Conservation (phyloP, 2,888 invertebrate species). For the Drosophila aldrichi region DNA sequence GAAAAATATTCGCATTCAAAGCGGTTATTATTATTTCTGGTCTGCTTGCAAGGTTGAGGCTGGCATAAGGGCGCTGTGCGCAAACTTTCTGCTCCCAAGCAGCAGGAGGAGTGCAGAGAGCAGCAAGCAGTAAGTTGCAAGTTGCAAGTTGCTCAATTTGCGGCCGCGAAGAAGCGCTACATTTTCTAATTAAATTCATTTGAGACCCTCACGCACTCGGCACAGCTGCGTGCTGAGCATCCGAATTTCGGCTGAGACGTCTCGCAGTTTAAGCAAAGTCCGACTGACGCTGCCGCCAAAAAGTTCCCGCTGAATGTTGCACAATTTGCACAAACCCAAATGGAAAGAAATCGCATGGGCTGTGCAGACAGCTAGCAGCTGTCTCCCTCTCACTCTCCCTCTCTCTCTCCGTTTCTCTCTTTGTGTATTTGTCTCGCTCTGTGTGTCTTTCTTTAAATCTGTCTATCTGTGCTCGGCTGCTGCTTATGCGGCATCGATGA, state of each 20-base stretch:
- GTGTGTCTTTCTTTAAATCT: constrained; percentile 19
- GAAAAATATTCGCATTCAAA: constrained; percentile 64
- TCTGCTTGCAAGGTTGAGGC: constrained; percentile 8
- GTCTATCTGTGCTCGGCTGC: constrained; percentile 46
- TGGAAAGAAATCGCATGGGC: constrained; percentile 41
- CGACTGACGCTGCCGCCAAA: constrained; percentile 35
- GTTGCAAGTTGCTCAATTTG: constrained; percentile 47
- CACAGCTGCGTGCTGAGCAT: constrained; percentile 70
- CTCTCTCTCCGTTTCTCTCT: too few relatives aligned
- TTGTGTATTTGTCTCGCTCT: background rate
- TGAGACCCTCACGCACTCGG: constrained; percentile 79
- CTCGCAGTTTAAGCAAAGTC: constrained; percentile 31
- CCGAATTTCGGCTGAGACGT: constrained; percentile 30
- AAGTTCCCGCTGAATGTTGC: constrained; percentile 42
- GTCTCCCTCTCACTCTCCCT: background rate
- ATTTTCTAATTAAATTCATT: constrained; percentile 83
- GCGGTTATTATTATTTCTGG: constrained; percentile 69
- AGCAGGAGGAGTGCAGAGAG: constrained; percentile 10
- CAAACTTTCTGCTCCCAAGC: constrained; percentile 62
- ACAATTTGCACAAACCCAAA: constrained; percentile 54
- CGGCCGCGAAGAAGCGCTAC: constrained; percentile 66
- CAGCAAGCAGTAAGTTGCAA: constrained; percentile 46
- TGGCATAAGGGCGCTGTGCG: constrained; percentile 1
- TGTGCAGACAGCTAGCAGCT: background rate
- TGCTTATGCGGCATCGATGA: constrained; percentile 82